Conservation (phyloP, 2,888 invertebrate genomes). For the Gryllus longicercus region DNA sequence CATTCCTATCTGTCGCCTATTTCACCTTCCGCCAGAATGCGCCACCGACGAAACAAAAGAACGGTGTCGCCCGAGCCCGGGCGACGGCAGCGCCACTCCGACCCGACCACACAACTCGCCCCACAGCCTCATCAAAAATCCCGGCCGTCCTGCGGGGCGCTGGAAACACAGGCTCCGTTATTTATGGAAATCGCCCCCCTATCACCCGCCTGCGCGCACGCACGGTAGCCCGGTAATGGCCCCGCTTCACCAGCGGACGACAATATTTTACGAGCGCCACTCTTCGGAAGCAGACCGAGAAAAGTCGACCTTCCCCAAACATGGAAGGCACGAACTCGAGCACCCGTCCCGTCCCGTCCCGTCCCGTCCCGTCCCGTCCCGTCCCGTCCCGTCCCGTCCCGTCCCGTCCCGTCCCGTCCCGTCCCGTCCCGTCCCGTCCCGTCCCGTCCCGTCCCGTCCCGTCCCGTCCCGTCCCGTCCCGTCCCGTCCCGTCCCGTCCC, state of each 20-base stretch:
- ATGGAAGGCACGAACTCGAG: neutral
- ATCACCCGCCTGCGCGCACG: neutral
- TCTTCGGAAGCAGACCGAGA: neutral
- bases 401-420: too few species aligned
- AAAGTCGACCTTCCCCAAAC: neutral
- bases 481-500: too few species aligned
- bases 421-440: too few species aligned
- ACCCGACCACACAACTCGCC: neutral
- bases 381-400: too few species aligned
- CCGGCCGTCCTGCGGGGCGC: neutral
- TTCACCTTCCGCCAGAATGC: too few species aligned
- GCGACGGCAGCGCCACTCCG: neutral
- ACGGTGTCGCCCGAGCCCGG: too few species aligned
- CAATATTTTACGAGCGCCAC: neutral
- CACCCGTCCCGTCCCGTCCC: neutral
- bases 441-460: too few species aligned
- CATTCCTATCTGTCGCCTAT: too few species aligned
- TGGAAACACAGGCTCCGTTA: neutral
- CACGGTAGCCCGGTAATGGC: neutral
- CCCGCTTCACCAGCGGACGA: neutral
- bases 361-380: too few species aligned
- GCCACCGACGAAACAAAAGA: too few species aligned
- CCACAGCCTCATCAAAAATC: slow-evolving; percentile 3
- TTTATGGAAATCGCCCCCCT: neutral
- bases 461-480: too few species aligned